Base-by-base conservation (phyloP, 2,888 invertebrate genomes). In the Meloe dianella region DNA sequence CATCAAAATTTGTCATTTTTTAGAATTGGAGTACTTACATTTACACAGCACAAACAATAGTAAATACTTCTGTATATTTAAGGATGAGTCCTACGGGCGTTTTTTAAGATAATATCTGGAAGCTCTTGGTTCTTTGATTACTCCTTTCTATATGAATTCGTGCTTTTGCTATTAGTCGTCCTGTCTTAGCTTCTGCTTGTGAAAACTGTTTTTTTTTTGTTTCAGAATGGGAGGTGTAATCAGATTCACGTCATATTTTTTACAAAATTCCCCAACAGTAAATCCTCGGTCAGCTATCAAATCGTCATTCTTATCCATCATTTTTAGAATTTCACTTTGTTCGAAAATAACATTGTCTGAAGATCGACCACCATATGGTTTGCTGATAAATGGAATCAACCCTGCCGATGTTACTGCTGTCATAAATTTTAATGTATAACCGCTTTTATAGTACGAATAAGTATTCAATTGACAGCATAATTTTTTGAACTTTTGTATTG, bases 401-500 rank as follows among this genome's bases (percentile, higher is more conserved):
- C 35, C 60, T 9, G 32, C 38, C 4, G 60, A 38, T 22, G 60
- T 60, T 14, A 60, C 60, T 10, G 24, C 60, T 29, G 35, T 35
- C 60, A 60, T 60, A 35, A 35, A 60, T 32, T 60, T 60, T 32
- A 60, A 2, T 22, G 60, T 60, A 3, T 29, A 20, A 17, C 12
- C 12, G 20, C 29, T 32, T 32, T 60, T 60, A n/a, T 38, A 38
- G 3, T 32, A 30, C 20, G 60, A 60, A 9, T 60, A 60, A 32
- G 32, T 29, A 7, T 32, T 32, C 2, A 60, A 2, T 60, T 24
- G 32, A 17, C 60, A 60, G 17, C 35, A 59, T 17, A 59, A 38
- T 10, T 32, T 60, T 58, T 58, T 58, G 5, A 14, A 27, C 29
- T 29, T 17, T 58, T 58, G 35, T 14, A 35, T 35, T 35, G 14